Percentiles rank a stretch among this genome's conserved stretches.
Conservation (phyloP, 2,113 vertebrate species). For the Syngnathoides biaculeatus region DNA sequence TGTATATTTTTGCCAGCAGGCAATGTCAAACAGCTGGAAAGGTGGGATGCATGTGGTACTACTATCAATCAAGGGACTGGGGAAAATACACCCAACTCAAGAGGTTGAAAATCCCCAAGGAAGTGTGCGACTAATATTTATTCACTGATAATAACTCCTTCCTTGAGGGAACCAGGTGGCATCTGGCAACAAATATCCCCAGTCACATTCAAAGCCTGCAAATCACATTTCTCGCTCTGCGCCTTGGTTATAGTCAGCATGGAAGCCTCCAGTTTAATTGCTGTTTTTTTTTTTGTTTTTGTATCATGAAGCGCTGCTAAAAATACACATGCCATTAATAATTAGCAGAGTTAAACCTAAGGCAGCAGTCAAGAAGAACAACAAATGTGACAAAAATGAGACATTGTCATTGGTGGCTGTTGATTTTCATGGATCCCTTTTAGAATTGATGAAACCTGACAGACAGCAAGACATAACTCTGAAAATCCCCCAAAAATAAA, state of each 20-base stretch:
- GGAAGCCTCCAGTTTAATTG: constrained; percentile 6
- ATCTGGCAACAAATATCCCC: constrained; percentile 17
- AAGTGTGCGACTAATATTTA: constrained; percentile 26
- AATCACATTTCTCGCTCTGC: constrained; percentile 11
- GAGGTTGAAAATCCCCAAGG: constrained; percentile 34
- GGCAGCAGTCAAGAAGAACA: constrained; percentile 24
- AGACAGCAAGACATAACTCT: constrained; percentile 45
- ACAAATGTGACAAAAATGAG: constrained; percentile 38
- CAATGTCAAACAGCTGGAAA: constrained; percentile 36
- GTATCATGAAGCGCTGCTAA: constrained; percentile 13
- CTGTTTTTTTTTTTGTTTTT: constrained; percentile 4
- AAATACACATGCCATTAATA: constrained; percentile 24
- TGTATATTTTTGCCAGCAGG: constrained; percentile 42
- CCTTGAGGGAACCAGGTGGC: constrained; percentile 10
- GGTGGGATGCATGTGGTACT: constrained; percentile 24
- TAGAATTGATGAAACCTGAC: constrained; percentile 46
- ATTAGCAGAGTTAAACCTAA: constrained; percentile 19
- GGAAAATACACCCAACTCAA: constrained; percentile 42
- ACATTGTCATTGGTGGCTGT: constrained; percentile 37
- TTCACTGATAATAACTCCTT: constrained; percentile 37
- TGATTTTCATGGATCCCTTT: constrained; percentile 26
- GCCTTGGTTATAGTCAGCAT: neutral
- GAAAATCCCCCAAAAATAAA: constrained; percentile 40
- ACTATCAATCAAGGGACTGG: constrained; percentile 22
- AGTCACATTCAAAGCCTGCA: constrained; percentile 14